Conservation (phyloP, 2,797 vertebrate genomes). For the Gobio occitaniae region DNA sequence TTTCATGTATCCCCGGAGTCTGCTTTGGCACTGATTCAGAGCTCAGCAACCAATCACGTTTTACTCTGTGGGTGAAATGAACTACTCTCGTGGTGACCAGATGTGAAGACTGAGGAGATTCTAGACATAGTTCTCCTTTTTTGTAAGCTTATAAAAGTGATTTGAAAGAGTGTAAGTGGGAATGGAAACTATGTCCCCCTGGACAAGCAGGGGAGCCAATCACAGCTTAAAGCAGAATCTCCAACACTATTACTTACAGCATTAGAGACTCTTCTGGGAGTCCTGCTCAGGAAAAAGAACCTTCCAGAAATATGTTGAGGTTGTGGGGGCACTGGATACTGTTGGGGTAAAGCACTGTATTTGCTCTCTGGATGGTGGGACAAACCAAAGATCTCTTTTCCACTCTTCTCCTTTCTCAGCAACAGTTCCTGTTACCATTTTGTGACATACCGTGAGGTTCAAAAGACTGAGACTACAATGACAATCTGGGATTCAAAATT, state of each 20-base stretch:
- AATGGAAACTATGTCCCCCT: constrained; percentile 72
- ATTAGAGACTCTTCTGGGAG: constrained; percentile 66
- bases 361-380: constrained; percentile 23
- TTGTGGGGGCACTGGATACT: constrained; percentile 47
- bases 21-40: constrained; percentile 51
- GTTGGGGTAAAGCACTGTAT: constrained; percentile 33
- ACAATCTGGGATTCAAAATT: not conserved
- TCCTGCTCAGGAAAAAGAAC: constrained; percentile 44
- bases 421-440: not conserved
- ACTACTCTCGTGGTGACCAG: constrained; percentile 60
- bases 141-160: constrained; percentile 69
- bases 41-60: constrained; percentile 45
- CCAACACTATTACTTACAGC: constrained; percentile 63
- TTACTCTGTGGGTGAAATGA: constrained; percentile 54
- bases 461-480: not conserved
- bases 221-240: constrained; percentile 68
- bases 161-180: constrained; percentile 70
- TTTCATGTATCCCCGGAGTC: constrained; percentile 43
- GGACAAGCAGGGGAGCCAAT: constrained; percentile 69
- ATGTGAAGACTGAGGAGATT: constrained; percentile 53
- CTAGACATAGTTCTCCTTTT: constrained; percentile 58
- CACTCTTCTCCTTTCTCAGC: not conserved
- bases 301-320: constrained; percentile 48
- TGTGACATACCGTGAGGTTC: not conserved
- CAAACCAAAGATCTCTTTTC: not conserved